These are phyloP conservation scores for Aix galericulata DNA, from an alignment of 2,113 vertebrate genomes.

Conservation along the genomic window DNA sequence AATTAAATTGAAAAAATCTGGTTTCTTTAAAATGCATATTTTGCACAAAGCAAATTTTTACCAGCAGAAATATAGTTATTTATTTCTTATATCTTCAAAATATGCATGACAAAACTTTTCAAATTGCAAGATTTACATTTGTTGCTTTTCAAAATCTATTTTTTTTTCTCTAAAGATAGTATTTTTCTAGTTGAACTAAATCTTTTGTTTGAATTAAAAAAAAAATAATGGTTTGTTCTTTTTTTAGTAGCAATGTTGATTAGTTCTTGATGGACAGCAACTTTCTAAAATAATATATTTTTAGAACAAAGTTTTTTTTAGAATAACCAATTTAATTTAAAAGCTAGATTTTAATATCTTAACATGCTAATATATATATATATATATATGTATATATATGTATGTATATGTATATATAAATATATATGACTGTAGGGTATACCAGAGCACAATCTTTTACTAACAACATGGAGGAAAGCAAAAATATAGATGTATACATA, in stretches of 20 bases:
- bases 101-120: not conserved
- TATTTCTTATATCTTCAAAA: not conserved
- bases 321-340: not conserved
- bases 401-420: too few relatives aligned
- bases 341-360: not conserved
- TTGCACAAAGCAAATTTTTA: not conserved
- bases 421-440: not conserved
- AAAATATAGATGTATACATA: not conserved
- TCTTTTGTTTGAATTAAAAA: not conserved
- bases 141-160: not conserved
- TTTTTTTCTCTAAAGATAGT: not conserved
- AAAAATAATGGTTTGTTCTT: not conserved
- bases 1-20: not conserved
- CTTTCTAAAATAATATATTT: not conserved
- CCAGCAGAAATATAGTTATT: not conserved
- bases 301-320: not conserved
- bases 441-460: not conserved
- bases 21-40: not conserved
- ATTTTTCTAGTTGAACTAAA: not conserved
- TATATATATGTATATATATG: too few relatives aligned
- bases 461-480: not conserved
- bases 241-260: not conserved
- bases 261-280: not conserved
- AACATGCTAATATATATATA: not conserved
- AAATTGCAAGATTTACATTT: accelerated